phyloP scores from a whole-genome alignment of 2,888 invertebrate species.

The Eupelmus urozonus region DNA sequence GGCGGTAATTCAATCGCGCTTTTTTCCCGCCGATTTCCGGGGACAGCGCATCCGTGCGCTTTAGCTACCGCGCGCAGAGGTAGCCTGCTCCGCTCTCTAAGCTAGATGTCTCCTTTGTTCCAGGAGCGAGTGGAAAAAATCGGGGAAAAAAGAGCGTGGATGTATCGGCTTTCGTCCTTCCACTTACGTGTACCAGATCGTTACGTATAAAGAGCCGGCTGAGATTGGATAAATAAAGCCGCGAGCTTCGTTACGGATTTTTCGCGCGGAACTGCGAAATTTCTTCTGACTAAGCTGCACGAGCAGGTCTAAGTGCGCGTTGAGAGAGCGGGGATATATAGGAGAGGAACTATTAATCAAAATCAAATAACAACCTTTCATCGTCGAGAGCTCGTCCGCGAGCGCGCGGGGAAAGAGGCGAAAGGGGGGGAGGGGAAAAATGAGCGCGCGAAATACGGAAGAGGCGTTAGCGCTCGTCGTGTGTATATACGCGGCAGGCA shows the following conservation, averaged over 20 bases:
- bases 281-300: too few species aligned
- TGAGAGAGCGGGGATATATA: neutral
- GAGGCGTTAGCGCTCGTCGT: slow-evolving; percentile 22
- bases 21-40: slow-evolving; percentile 57
- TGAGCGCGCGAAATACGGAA: slow-evolving; percentile 34
- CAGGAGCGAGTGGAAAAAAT: too few species aligned
- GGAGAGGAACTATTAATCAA: slow-evolving; percentile 53
- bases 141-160: neutral
- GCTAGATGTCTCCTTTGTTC: neutral
- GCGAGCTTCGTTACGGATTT: slow-evolving; percentile 20
- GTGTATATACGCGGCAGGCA: too few species aligned
- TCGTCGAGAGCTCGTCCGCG: neutral
- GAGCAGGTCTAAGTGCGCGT: neutral
- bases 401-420: neutral
- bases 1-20: slow-evolving; percentile 57
- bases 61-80: neutral
- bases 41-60: slow-evolving; percentile 9
- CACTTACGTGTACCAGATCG: neutral
- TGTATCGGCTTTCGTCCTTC: slow-evolving; percentile 31
- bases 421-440: neutral
- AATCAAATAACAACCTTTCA: slow-evolving; percentile 51
- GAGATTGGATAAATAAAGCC: neutral
- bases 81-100: neutral
- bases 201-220: neutral
- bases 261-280: slow-evolving; percentile 6